Evolutionary conservation across 2,888 invertebrate species (phyloP).

Genomic region (Chymomyza amoena): DNA sequence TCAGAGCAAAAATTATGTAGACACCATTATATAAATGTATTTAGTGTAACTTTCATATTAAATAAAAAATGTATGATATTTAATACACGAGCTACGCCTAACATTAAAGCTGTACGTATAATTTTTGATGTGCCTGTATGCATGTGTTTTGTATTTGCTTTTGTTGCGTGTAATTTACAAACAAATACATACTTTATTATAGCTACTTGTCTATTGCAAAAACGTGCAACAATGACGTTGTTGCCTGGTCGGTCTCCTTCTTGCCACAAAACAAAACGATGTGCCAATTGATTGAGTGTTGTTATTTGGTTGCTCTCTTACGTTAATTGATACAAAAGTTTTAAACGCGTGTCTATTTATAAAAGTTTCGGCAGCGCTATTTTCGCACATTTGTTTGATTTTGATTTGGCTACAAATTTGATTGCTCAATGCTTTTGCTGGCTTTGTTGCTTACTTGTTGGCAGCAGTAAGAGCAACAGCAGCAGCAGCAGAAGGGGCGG

Average conservation of each 20-base stretch:
- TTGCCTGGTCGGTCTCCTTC: conserved; percentile 22
- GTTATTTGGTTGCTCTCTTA: conserved; percentile 32
- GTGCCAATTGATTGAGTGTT: conserved; percentile 59
- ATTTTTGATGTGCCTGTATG: background rate
- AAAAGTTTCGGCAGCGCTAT: conserved; percentile 48
- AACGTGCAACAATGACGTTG: conserved; percentile 67
- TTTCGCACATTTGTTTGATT: conserved; percentile 66
- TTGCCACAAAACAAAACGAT: conserved; percentile 33
- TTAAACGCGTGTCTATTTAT: conserved; percentile 57
- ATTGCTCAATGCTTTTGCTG: conserved; percentile 50
- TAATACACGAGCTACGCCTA: no score
- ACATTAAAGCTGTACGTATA: no score
- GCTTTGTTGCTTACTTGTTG: conserved; percentile 33
- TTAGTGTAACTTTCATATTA: no score
- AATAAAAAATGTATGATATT: no score
- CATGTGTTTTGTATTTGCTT: conserved; percentile 12
- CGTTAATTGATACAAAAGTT: conserved; percentile 66
- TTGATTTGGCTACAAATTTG: conserved; percentile 38
- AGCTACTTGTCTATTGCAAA: conserved; percentile 60
- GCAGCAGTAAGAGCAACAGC: background rate
- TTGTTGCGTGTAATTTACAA: conserved; percentile 43
- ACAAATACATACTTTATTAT: conserved; percentile 33
- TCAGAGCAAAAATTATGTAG: no score
- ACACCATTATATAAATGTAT: no score
- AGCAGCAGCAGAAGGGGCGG: background rate